phyloP scores from a whole-genome alignment of 2,113 vertebrate species.

The Campylomormyrus tamandua region DNA sequence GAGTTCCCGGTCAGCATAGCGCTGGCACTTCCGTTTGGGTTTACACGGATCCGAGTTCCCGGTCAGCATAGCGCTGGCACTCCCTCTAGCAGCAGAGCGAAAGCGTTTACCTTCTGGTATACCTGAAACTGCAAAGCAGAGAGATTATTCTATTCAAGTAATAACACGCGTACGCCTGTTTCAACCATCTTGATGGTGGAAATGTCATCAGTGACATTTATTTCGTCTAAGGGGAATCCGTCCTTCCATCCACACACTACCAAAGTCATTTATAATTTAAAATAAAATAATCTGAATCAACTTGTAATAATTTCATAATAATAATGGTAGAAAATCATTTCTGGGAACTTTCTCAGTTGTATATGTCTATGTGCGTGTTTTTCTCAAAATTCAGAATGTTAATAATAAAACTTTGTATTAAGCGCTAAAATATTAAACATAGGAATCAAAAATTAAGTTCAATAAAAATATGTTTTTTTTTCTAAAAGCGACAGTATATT shows the following conservation, averaged over 20 bases:
- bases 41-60: not conserved
- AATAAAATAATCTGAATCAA: too few relatives aligned
- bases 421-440: not conserved
- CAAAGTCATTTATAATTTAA: too few relatives aligned
- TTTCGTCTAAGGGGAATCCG: too few relatives aligned
- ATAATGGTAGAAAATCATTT: too few relatives aligned
- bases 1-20: not conserved
- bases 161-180: too few relatives aligned
- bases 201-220: too few relatives aligned
- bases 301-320: too few relatives aligned
- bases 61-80: not conserved
- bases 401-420: not conserved
- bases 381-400: not conserved
- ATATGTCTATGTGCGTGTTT: too few relatives aligned
- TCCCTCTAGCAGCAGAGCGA: not conserved
- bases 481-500: not conserved
- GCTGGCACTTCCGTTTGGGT: not conserved
- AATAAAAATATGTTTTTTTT: not conserved
- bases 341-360: too few relatives aligned
- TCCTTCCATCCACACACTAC: too few relatives aligned
- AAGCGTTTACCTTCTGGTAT: not conserved
- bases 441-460: not conserved
- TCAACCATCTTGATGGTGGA: too few relatives aligned
- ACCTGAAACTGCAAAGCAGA: not conserved
- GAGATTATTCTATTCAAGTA: not conserved